Evolutionary conservation across 2,888 invertebrate species (phyloP).

Genomic region (Axea sp.): DNA sequence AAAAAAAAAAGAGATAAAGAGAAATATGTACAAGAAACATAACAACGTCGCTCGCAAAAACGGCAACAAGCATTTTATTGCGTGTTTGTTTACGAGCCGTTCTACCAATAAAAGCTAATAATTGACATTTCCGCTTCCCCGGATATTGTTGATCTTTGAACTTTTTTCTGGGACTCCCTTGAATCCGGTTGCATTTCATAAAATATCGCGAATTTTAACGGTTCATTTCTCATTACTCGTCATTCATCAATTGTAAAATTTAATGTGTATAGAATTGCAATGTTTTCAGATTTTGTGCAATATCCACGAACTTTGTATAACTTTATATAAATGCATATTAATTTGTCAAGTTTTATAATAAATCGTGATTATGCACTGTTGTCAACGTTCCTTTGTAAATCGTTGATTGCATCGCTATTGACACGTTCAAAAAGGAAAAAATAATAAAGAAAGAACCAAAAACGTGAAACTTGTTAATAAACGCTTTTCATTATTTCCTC

Average conservation of each 20-base stretch:
- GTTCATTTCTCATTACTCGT: constrained; percentile 46
- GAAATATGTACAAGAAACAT: neutral
- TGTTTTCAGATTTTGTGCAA: constrained; percentile 46
- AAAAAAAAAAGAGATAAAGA: constrained; percentile 13
- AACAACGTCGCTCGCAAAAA: constrained; percentile 38
- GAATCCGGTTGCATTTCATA: constrained; percentile 59
- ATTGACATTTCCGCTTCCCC: constrained; percentile 59
- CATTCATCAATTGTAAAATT: constrained; percentile 48
- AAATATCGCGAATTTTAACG: constrained; percentile 60
- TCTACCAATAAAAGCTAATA: constrained; percentile 56
- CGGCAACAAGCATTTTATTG: constrained; percentile 54
- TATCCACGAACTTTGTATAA: too few relatives aligned
- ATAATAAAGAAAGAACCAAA: too few relatives aligned
- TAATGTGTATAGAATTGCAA: constrained; percentile 32
- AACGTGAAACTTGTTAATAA: too few relatives aligned
- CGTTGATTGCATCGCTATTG: too few relatives aligned
- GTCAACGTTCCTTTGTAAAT: too few relatives aligned
- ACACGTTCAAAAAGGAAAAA: too few relatives aligned
- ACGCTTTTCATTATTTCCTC: too few relatives aligned
- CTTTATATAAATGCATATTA: too few relatives aligned
- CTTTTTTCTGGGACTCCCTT: constrained; percentile 53
- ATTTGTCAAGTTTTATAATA: too few relatives aligned
- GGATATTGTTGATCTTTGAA: constrained; percentile 60
- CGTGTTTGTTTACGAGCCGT: constrained; percentile 56
- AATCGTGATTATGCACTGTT: too few relatives aligned